These are phyloP conservation scores for Anarrhichthys ocellatus DNA, from an alignment of 2,113 vertebrate genomes.

Conservation along the genomic window DNA sequence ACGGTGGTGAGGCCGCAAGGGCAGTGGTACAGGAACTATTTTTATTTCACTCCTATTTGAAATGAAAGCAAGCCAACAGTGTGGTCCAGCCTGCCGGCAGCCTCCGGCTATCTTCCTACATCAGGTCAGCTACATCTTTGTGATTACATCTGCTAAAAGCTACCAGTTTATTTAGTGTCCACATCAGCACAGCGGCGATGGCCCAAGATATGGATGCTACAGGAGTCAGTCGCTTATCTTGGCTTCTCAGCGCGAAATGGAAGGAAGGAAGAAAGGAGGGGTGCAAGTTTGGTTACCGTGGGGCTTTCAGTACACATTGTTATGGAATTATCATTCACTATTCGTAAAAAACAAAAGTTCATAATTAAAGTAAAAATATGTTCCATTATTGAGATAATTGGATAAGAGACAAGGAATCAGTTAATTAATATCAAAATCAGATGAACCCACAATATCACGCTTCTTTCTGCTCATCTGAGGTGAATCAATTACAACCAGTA, in stretches of 20 bases:
- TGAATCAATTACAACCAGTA: constrained; percentile 64
- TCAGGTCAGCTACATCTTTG: constrained; percentile 73
- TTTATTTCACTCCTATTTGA: constrained; percentile 39
- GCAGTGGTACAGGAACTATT: constrained; percentile 17
- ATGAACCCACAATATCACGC: constrained; percentile 36
- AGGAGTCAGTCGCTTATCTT: constrained; percentile 66
- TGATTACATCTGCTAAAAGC: constrained; percentile 81
- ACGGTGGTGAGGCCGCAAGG: neutral
- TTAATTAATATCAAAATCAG: constrained; percentile 66
- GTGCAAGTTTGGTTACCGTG: constrained; percentile 26
- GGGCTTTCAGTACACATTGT: constrained; percentile 18
- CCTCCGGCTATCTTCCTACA: constrained; percentile 68
- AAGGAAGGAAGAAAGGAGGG: constrained; percentile 13
- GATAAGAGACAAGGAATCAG: constrained; percentile 42
- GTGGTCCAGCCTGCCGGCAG: constrained; percentile 40
- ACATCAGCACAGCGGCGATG: constrained; percentile 75
- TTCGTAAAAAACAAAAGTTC: constrained; percentile 35
- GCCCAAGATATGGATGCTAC: constrained; percentile 67
- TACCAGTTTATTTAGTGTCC: constrained; percentile 77
- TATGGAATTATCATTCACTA: constrained; percentile 51
- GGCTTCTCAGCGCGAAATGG: constrained; percentile 28
- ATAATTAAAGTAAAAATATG: constrained; percentile 52
- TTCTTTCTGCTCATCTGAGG: constrained; percentile 46
- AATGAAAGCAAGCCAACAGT: constrained; percentile 45
- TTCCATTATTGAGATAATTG: constrained; percentile 61